Conservation (phyloP, 1,140 invertebrate genomes). For the Drosophila mayri region DNA sequence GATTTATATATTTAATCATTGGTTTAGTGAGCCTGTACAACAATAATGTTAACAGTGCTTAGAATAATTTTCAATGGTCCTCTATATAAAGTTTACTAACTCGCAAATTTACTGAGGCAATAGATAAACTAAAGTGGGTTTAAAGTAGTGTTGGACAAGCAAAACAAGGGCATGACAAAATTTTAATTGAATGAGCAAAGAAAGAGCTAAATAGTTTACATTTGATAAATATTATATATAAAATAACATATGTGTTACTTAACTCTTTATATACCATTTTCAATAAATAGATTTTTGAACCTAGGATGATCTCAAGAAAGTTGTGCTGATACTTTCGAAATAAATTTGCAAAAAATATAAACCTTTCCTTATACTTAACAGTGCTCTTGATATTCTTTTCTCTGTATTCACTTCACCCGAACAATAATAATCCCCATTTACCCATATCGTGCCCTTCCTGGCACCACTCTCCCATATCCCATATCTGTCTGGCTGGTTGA, state of each 20-base stretch:
- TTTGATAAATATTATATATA: no score
- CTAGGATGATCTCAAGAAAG: no score
- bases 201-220: no score
- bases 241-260: no score
- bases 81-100: conserved; percentile 19
- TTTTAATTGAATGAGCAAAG: background rate
- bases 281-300: no score
- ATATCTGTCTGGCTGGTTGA: conserved; percentile 55
- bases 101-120: background rate
- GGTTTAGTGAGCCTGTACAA: conserved; percentile 38
- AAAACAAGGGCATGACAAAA: background rate
- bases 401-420: conserved; percentile 34
- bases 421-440: conserved; percentile 77
- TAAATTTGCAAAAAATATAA: no score
- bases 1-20: conserved; percentile 59
- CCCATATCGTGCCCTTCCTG: conserved; percentile 6
- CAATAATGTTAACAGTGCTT: conserved; percentile 27
- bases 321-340: background rate
- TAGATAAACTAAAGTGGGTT: background rate
- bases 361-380: background rate
- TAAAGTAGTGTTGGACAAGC: background rate
- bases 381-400: background rate
- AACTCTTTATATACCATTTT: no score
- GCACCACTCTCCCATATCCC: conserved; percentile 14
- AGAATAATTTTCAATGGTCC: conserved; percentile 66